phyloP scores from a whole-genome alignment of 2,888 invertebrate genomes.

The Nemapogon koenigi region DNA sequence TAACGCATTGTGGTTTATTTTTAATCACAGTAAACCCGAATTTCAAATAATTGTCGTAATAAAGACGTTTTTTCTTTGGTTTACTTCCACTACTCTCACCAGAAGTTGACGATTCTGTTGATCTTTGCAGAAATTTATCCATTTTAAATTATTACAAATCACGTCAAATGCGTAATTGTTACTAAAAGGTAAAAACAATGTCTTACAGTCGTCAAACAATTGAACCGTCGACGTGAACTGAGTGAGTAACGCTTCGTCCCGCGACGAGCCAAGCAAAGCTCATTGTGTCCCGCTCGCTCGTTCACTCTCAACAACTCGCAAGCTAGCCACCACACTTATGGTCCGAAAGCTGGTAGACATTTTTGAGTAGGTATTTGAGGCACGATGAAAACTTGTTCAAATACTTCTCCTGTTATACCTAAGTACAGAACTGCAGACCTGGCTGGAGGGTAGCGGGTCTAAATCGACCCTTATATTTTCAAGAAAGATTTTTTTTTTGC shows the following conservation, averaged over 20 bases:
- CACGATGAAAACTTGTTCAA: too few species aligned
- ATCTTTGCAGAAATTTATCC: slow-evolving; percentile 14
- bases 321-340: too few species aligned
- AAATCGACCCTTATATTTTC: too few species aligned
- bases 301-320: too few species aligned
- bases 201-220: slow-evolving; percentile 8
- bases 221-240: slow-evolving; percentile 10
- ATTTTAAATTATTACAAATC: slow-evolving; percentile 12
- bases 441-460: too few species aligned
- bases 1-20: slow-evolving; percentile 17
- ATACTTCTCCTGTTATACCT: too few species aligned
- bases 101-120: slow-evolving; percentile 13
- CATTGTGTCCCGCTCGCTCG: too few species aligned
- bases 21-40: slow-evolving; percentile 16
- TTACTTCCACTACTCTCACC: slow-evolving; percentile 13
- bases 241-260: slow-evolving; percentile 12
- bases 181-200: slow-evolving; percentile 11
- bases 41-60: slow-evolving; percentile 14
- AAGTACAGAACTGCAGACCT: too few species aligned
- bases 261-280: slow-evolving; percentile 5
- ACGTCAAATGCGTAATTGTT: slow-evolving; percentile 12
- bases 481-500: too few species aligned
- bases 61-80: slow-evolving; percentile 14
- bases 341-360: too few species aligned
- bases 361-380: too few species aligned